Evolutionary conservation across 1,140 invertebrate genomes (phyloP).

Genomic region (Babylonia areolata): DNA sequence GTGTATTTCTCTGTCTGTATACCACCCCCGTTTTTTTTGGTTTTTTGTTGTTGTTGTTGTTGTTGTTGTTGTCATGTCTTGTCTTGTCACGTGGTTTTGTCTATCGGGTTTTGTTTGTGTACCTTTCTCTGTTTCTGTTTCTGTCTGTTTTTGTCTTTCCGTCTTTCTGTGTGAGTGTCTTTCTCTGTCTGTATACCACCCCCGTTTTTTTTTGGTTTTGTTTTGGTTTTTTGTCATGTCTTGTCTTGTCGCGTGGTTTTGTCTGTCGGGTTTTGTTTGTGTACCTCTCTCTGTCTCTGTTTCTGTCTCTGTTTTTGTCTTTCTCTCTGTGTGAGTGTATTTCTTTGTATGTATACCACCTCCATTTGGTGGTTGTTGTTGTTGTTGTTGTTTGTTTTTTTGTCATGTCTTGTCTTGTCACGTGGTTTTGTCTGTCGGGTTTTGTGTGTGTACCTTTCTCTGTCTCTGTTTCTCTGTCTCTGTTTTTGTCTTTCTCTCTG

Average conservation of each 20-base stretch:
- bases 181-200: too few species aligned
- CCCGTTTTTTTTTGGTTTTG: too few species aligned
- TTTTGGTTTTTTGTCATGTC: too few species aligned
- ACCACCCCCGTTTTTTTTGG: not conserved
- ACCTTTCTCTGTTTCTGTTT: not conserved
- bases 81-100: not conserved
- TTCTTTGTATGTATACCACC: too few species aligned
- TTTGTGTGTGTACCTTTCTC: not conserved
- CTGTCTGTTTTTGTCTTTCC: not conserved
- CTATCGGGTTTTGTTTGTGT: not conserved
- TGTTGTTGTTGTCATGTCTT: not conserved
- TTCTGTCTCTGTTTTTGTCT: too few species aligned
- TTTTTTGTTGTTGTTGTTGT: not conserved
- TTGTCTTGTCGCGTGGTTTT: too few species aligned
- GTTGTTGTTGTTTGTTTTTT: not conserved
- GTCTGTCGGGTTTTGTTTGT: too few species aligned
- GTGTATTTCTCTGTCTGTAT: not conserved
- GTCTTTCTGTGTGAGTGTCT: not conserved
- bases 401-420: not conserved
- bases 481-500: constrained; percentile 5
- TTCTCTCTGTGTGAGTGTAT: too few species aligned
- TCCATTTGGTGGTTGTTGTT: not conserved
- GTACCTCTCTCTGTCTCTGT: too few species aligned
- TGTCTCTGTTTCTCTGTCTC: not conserved
- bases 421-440: not conserved